Percentiles rank a stretch among this genome's conserved stretches.
Conservation (phyloP, 2,888 invertebrate species). For the Rhagonycha lutea region DNA sequence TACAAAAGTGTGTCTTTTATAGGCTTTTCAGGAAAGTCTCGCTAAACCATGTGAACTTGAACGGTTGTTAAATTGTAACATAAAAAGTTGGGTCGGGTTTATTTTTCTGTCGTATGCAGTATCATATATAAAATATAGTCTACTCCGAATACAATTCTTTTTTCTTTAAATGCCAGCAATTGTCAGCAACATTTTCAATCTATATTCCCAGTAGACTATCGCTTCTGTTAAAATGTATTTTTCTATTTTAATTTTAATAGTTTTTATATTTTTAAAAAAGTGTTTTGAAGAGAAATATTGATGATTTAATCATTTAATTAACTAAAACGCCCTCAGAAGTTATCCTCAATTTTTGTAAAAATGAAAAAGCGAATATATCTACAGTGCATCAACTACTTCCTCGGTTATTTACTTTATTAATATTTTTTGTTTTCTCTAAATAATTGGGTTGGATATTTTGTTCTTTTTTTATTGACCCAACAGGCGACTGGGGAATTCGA, state of each 20-base stretch:
- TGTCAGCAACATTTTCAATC: conserved; percentile 30
- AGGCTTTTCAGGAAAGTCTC: conserved; percentile 23
- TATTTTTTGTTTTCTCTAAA: too few species aligned
- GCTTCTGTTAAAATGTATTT: not conserved
- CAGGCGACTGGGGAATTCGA: too few species aligned
- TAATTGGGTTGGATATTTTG: too few species aligned
- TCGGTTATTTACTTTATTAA: too few species aligned
- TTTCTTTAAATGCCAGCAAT: conserved; percentile 46
- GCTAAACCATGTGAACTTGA: conserved; percentile 22
- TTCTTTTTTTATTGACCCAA: too few species aligned
- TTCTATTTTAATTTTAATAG: not conserved
- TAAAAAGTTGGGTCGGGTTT: conserved; percentile 32
- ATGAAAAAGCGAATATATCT: too few species aligned
- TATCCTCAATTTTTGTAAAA: too few species aligned
- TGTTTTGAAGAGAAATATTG: too few species aligned
- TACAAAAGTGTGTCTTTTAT: conserved; percentile 24
- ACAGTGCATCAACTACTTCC: too few species aligned
- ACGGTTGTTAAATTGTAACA: conserved; percentile 28
- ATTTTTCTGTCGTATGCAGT: conserved; percentile 44
- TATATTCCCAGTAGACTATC: not conserved
- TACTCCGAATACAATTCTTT: conserved; percentile 43
- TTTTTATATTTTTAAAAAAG: not conserved
- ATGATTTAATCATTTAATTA: too few species aligned
- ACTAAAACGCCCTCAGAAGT: too few species aligned
- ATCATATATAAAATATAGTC: conserved; percentile 46